Evolutionary conservation across 2,113 vertebrate species (phyloP).

Genomic region (Pionites leucogaster): DNA sequence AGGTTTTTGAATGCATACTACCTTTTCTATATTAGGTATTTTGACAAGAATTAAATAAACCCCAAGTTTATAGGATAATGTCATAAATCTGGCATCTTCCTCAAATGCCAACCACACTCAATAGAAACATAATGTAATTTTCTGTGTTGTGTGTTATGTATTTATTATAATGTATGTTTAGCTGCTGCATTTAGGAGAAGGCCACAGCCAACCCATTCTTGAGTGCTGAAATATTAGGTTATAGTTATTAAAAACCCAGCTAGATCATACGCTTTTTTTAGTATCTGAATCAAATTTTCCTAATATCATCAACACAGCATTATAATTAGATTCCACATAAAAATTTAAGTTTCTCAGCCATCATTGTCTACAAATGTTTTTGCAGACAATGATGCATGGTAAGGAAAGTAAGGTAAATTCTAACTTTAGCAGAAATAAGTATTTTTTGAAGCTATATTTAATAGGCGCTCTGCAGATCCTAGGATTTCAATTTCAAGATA

Average conservation of each 20-base stretch:
- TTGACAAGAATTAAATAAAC: not conserved
- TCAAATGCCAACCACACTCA: not conserved
- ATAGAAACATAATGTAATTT: not conserved
- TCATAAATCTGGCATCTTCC: not conserved
- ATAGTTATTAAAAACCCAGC: not conserved
- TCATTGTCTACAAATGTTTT: not conserved
- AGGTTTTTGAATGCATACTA: not conserved
- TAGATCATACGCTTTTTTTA: not conserved
- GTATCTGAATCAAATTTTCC: not conserved
- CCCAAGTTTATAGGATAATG: not conserved
- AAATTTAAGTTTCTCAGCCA: not conserved
- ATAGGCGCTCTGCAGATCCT: not conserved
- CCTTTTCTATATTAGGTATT: not conserved
- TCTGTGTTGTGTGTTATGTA: not conserved
- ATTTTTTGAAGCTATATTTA: not conserved
- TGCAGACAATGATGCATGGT: not conserved
- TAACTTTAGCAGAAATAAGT: slow-evolving; percentile 2
- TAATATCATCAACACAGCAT: not conserved
- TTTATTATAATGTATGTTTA: not conserved
- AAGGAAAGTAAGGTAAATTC: not conserved
- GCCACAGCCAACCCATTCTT: not conserved
- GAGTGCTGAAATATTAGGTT: not conserved
- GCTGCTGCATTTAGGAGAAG: not conserved
- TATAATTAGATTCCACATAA: not conserved
- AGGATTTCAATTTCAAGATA: not conserved